Base-by-base conservation (phyloP, 2,888 invertebrate species). In the Ptychoptera albimana region DNA sequence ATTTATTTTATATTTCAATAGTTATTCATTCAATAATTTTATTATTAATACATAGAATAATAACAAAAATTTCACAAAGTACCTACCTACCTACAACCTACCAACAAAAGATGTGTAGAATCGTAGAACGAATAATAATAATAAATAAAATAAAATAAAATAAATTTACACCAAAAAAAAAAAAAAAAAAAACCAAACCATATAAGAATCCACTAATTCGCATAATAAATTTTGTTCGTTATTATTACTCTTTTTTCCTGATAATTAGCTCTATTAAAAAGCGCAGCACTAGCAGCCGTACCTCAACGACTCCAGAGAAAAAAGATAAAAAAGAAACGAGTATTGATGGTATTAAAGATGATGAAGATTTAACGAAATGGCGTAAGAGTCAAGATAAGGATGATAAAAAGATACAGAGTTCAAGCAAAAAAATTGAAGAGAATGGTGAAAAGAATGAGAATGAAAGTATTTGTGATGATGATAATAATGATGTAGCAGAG, bases 401-500 rank as follows among this genome's bases (percentile, higher is more conserved):
- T 32, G 40, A 32, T n/a, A 31, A 40, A 40, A 40, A 40, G 32
- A 40, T 31, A 31, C 30, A 40, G 9, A 34, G 34, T 34, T 34
- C 34, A 34, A 34, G n/a, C 11, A 34, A 34, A 34, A 45, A 38
- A 42, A 39, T 12, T 36, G 44, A 29, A 14, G 36, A 44, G n/a
- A 30, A 10, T n/a, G 35, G 14, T 13, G 39, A 9, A 11, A 16
- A 35, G 15, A 29, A 23, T 3, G 23, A 40, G 31, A 15, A 32
- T 16, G 12, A 39, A 12, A 11, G 43, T 13, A 10, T 36, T 10
- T 51, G 56, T 46, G 54, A 57, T 23, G 53, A 50, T 8, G 50
- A 50, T 34, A 47, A 46, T 8, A 47, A 47, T 10, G 46, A 49
- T 23, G 48, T 49, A 23, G 49, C 49, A 16, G 47, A 42, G 12